Evolutionary conservation across 2,113 vertebrate species (phyloP).

Genomic region (Gymnocephalus cernua): DNA sequence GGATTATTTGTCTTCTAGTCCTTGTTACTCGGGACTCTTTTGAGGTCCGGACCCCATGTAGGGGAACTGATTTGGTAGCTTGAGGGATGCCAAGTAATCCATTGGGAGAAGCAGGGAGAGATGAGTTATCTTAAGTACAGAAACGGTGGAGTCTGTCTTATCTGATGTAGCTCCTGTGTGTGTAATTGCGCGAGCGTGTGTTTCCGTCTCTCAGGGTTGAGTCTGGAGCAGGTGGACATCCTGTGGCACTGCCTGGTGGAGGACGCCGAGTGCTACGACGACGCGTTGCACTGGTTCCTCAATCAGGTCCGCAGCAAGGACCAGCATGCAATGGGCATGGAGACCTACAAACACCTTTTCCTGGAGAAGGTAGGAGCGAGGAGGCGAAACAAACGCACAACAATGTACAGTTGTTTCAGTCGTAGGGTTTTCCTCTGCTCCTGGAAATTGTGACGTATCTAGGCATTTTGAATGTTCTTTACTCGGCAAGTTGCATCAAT

Average conservation of each 20-base stretch:
- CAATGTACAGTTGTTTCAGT: background rate
- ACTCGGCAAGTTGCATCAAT: too few species aligned
- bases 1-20: too few species aligned
- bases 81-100: too few species aligned
- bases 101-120: background rate
- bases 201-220: slow-evolving; percentile 86
- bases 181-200: background rate
- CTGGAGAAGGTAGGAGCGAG: slow-evolving; percentile 91
- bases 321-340: slow-evolving; percentile 99
- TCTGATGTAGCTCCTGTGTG: background rate
- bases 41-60: too few species aligned
- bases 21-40: too few species aligned
- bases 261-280: slow-evolving; percentile 96
- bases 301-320: slow-evolving; percentile 99
- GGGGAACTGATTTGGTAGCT: too few species aligned
- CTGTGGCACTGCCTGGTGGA: slow-evolving; percentile 99
- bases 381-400: background rate
- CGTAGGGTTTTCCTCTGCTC: too few species aligned
- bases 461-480: too few species aligned
- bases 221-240: slow-evolving; percentile 99
- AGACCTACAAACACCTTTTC: slow-evolving; percentile 99
- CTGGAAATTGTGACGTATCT: too few species aligned
- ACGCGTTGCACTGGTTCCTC: slow-evolving; percentile 98
- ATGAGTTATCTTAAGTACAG: too few species aligned
- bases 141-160: background rate